Base-by-base conservation (phyloP, 2,797 vertebrate species). In the Hapalemur alaotrensis region DNA sequence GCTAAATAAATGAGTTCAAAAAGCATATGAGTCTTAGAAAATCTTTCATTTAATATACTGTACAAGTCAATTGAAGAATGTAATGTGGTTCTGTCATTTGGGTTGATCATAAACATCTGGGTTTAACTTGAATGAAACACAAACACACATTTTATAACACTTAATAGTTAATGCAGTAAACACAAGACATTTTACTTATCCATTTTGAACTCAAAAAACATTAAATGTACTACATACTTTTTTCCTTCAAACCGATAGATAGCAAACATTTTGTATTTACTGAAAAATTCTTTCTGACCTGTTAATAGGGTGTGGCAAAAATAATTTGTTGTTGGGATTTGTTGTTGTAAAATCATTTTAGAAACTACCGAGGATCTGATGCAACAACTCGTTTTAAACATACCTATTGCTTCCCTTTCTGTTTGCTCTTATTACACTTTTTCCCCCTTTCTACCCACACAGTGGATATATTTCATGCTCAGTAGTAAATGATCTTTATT, bases 151-250 rank as follows among this genome's bases (percentile, higher is more conserved):
- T 82, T 69, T 75, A 3, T 54, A 57, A 80, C 22, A 85, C 3
- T 52, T 46, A 92, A 69, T 61, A 86, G 28, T 72, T 75, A 75
- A 63, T 72, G 14, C 63, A 95, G 70, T 57, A 94, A 95, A 85
- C 38, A 73, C 14, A 69, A 94, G 65, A 79, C n/a, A 32, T 92
- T 89, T 83, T 90, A 75, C 17, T 38, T 87, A 76, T 1, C 41
- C 28, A 43, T 54, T 83, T 94, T 73, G 6, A 4, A 18, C 23
- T 75, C n/a, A 82, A 79, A 89, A 72, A 30, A 15, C 9, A 41
- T 85, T 91, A 57, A 57, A 25, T 57, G 25, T 73, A 54, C 20
- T 78, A 15, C 12, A 63, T 46, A 69, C 4, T 67, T 4, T 50
- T 70, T 75, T 75, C 84, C 46, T 81, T 65, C 1, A 28, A 73